Percentiles rank a stretch among this genome's conserved stretches.
phyloP scores from a whole-genome alignment of 2,888 invertebrate species.

The Vannuccia rotundouncinata region DNA sequence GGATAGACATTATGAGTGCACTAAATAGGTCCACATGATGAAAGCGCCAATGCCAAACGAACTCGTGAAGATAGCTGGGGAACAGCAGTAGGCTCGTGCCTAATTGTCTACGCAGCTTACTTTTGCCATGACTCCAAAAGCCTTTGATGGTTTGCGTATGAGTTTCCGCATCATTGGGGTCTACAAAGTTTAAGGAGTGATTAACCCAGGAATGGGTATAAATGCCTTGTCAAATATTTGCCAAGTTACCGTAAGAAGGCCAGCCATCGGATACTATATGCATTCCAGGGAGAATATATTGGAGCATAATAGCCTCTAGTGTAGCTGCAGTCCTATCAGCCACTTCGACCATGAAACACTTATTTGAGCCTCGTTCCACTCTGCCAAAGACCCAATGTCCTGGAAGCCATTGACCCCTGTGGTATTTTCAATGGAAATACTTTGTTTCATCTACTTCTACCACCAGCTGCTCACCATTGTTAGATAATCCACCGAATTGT shows the following conservation, averaged over 20 bases:
- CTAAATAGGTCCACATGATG: background rate
- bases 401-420: background rate
- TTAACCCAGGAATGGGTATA: conserved; percentile 2
- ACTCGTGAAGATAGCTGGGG: conserved; percentile 28
- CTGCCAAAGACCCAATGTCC: conserved; percentile 15
- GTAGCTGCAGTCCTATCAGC: background rate
- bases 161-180: background rate
- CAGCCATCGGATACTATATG: background rate
- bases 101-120: conserved; percentile 29
- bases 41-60: conserved; percentile 7
- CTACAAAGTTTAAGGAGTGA: conserved; percentile 6
- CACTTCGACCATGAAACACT: background rate
- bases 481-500: background rate
- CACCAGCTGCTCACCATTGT: background rate
- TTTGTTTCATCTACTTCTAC: conserved; percentile 13
- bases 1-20: conserved; percentile 5
- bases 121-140: conserved; percentile 27
- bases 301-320: background rate
- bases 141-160: conserved; percentile 8
- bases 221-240: background rate
- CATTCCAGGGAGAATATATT: background rate
- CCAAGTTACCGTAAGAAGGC: background rate
- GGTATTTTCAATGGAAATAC: conserved; percentile 8
- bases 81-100: conserved; percentile 27
- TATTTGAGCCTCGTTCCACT: background rate